Evolutionary conservation across 2,797 vertebrate genomes (phyloP).

Genomic region (Lithobates sylvaticus): DNA sequence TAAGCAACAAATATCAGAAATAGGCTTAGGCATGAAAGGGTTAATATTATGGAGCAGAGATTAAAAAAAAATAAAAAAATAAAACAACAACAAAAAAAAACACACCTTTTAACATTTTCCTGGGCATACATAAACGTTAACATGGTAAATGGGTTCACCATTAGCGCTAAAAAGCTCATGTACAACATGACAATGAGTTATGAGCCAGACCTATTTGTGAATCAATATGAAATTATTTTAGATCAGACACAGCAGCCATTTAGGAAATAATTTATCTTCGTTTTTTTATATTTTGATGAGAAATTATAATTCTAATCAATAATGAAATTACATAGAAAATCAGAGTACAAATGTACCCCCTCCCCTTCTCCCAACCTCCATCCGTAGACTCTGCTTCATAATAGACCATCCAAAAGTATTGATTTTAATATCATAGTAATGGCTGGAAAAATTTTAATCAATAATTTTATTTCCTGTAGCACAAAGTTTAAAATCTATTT

Average conservation of each 20-base stretch:
- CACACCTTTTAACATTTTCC: neutral
- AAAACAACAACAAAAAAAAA: neutral
- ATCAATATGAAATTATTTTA: slow-evolving; percentile 38
- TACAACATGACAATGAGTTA: neutral
- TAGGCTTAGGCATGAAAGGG: too few relatives aligned
- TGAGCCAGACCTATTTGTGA: neutral
- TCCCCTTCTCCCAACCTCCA: neutral
- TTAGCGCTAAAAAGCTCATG: neutral
- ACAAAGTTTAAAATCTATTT: slow-evolving; percentile 54
- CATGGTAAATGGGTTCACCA: neutral
- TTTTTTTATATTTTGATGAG: slow-evolving; percentile 1
- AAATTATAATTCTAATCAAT: slow-evolving; percentile 52
- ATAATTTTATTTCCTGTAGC: slow-evolving; percentile 60
- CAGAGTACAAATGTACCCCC: slow-evolving; percentile 19
- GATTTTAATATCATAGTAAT: slow-evolving; percentile 50
- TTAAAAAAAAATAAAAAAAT: neutral
- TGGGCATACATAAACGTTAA: neutral
- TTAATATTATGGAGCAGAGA: too few relatives aligned
- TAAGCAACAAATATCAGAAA: too few relatives aligned
- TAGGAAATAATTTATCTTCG: slow-evolving; percentile 46
- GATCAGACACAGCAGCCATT: slow-evolving; percentile 8
- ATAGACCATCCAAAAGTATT: slow-evolving; percentile 51
- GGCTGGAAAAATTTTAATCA: slow-evolving; percentile 49
- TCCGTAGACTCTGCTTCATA: slow-evolving; percentile 8
- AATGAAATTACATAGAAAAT: slow-evolving; percentile 32